A percentile compares a stretch with the other conserved stretches of the same genome.
phyloP scores from a whole-genome alignment of 1,140 invertebrate genomes.

The Eulimnadia texana region DNA sequence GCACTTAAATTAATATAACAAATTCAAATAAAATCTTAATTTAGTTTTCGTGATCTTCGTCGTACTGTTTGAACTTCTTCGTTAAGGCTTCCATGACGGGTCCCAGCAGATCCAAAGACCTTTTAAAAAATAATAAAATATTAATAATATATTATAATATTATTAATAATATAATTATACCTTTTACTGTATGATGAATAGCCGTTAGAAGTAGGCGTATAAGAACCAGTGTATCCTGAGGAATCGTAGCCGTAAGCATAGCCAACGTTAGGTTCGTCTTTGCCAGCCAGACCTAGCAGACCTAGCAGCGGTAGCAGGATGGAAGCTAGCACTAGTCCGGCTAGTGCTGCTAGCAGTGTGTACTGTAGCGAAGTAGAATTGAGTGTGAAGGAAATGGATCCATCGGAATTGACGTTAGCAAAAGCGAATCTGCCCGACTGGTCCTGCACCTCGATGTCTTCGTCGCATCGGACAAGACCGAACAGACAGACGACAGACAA shows the following conservation, averaged over 20 bases:
- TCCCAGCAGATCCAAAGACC: constrained; percentile 9
- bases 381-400: constrained; percentile 14
- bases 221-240: background rate
- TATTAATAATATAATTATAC: background rate
- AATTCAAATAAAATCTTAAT: no score
- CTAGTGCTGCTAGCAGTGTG: constrained; percentile 12
- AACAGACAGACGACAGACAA: background rate
- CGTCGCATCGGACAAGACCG: constrained; percentile 10
- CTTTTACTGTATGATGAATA: constrained; percentile 10
- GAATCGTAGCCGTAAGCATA: constrained; percentile 11
- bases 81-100: constrained; percentile 14
- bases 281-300: constrained; percentile 13
- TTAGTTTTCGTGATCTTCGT: constrained; percentile 3
- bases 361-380: constrained; percentile 15
- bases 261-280: constrained; percentile 10
- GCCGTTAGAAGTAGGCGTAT: constrained; percentile 1
- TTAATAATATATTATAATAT: background rate
- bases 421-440: constrained; percentile 13
- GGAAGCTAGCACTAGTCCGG: constrained; percentile 12
- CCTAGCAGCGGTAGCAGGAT: constrained; percentile 14
- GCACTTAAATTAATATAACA: no score
- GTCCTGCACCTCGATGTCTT: constrained; percentile 6
- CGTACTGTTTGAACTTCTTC: constrained; percentile 11
- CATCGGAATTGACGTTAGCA: constrained; percentile 13
- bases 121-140: background rate